Evolutionary conservation across 2,888 invertebrate genomes (phyloP).

Genomic region (Sphaerophoria taeniata): DNA sequence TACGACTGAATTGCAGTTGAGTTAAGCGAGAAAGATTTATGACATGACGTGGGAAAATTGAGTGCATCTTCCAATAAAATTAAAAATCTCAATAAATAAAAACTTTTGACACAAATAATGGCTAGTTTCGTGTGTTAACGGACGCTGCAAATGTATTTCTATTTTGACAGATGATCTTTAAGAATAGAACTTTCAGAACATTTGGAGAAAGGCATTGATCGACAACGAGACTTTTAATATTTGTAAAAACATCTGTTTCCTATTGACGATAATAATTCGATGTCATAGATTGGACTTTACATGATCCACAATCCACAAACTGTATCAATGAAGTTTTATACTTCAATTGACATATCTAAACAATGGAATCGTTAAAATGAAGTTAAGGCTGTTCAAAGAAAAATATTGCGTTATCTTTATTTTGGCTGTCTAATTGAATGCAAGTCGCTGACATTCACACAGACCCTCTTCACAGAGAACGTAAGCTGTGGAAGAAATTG

Average conservation of each 20-base stretch:
- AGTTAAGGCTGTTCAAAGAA: constrained; percentile 4
- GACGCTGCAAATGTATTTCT: background rate
- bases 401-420: constrained; percentile 43
- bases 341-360: constrained; percentile 63
- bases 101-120: constrained; percentile 1
- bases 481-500: no score
- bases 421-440: no score
- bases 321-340: constrained; percentile 45
- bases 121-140: background rate
- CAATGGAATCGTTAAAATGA: constrained; percentile 14
- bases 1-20: constrained; percentile 36
- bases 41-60: background rate
- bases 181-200: no score
- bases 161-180: background rate
- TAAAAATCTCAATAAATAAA: constrained; percentile 7
- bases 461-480: no score
- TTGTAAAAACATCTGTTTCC: no score
- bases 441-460: no score
- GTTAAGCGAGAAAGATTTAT: constrained; percentile 12
- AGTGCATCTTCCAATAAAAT: background rate
- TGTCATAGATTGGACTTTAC: no score
- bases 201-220: no score
- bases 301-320: background rate
- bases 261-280: no score
- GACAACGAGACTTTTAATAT: no score